These are phyloP conservation scores for Premnoplex brunnescens DNA, from an alignment of 2,797 vertebrate genomes.

Conservation along the genomic window DNA sequence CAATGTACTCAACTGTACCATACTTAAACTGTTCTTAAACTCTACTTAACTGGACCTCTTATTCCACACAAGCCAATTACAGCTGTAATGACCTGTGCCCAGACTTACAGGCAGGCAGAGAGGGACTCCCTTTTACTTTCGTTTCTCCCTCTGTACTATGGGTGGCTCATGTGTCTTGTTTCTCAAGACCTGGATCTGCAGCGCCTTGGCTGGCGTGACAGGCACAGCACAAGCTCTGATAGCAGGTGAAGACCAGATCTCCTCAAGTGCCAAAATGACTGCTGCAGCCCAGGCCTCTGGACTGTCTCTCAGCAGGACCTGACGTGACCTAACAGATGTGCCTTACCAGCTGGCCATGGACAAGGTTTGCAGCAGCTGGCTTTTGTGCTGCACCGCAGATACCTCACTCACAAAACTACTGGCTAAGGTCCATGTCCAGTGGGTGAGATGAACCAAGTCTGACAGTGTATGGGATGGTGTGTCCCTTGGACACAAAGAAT, in stretches of 20 bases:
- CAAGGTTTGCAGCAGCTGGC: background rate
- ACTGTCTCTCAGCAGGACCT: background rate
- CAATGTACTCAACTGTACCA: background rate
- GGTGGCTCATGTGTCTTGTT: background rate
- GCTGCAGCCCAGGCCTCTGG: background rate
- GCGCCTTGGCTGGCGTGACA: background rate
- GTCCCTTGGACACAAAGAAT: background rate
- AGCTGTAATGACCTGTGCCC: background rate
- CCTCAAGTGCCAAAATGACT: background rate
- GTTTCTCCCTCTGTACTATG: background rate
- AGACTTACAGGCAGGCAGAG: background rate
- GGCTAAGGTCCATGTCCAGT: background rate
- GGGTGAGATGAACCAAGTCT: background rate
- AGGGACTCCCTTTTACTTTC: background rate
- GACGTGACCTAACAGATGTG: background rate
- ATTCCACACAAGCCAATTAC: background rate
- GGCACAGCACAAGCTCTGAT: fast-evolving
- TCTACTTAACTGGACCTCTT: background rate
- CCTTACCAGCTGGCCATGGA: background rate
- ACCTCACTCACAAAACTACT: background rate
- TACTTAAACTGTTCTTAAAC: background rate
- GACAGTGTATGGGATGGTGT: background rate
- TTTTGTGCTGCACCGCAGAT: background rate
- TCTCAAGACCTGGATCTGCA: background rate
- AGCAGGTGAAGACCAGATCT: background rate